Base-by-base conservation (phyloP, 92 coral and sea anemone genomes). In the Phenganax stokvisi region DNA sequence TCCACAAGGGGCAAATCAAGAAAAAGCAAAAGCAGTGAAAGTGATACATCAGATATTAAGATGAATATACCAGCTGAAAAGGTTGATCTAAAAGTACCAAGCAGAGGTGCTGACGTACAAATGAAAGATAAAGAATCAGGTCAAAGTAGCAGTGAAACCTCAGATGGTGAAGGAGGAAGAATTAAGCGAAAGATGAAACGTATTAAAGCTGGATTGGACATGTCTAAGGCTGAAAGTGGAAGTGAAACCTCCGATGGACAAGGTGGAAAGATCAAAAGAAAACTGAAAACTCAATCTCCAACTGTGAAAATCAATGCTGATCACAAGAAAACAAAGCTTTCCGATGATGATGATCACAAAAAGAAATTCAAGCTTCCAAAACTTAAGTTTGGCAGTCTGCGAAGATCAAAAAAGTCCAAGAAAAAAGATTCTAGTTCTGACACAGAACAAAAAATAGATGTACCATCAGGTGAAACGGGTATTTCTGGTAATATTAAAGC, bases 1-100 rank as follows among this genome's bases (percentile, higher is more conserved):
- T 77, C 82, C 11, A 62, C 15, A 8, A 77, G 59, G 64, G 64
- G 47, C 82, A 37, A 58, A 58, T 37, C 37, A 63, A 60, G 82
- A 60, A 37, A 65, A 77, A 28, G 82, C 31, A 29, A 64, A 12
- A 64, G 70, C 57, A 77, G 83, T 53, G 83, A 73, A 12, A 79
- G 82, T 51, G 82, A 77, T 58, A 77, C 82, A 59, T 77, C 82
- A 13, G 82, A 77, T 60, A 71, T 59, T 51, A 77, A 58, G 82
- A 71, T 7, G 82, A 71, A 58, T 12, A 71, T 58, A 60, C 60
- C 10, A 77, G 60, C 54, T 20, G 81, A 27, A 76, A 76, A 58
- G 16, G 81, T 70, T 8, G 81, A 71, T 44, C 12, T 60, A 0
- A 57, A 62, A 12, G 81, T 56, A 44, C 64, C 64, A 6, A 53